A percentile compares a stretch with the other conserved stretches of the same genome.
These are phyloP conservation scores for Eubasilissa splendida DNA, from an alignment of 2,888 invertebrate genomes.

Conservation along the genomic window DNA sequence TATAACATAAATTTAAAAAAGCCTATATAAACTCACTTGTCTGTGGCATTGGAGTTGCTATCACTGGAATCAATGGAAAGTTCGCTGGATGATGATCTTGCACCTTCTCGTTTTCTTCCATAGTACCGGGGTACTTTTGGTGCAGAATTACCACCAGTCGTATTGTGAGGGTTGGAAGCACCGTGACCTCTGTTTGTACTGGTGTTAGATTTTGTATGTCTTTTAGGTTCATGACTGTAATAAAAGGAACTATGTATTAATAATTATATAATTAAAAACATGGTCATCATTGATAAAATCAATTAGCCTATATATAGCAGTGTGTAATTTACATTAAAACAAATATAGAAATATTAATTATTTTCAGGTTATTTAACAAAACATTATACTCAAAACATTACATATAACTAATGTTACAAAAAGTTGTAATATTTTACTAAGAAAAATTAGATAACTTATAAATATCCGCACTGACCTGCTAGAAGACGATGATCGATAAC, in stretches of 20 bases:
- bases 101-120: conserved; percentile 68
- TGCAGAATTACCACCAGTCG: neutral
- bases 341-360: too few relatives aligned
- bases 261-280: too few relatives aligned
- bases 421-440: neutral
- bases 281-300: too few relatives aligned
- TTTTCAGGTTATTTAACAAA: too few relatives aligned
- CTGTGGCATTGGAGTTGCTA: conserved; percentile 58
- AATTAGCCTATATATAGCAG: too few relatives aligned
- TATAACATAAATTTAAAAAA: neutral
- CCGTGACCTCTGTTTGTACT: conserved; percentile 21
- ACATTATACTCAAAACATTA: too few relatives aligned
- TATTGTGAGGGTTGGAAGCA: neutral
- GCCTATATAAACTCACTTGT: conserved; percentile 50
- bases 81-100: conserved; percentile 69
- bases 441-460: neutral
- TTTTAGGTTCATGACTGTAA: conserved; percentile 13
- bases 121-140: conserved; percentile 67
- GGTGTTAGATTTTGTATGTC: conserved; percentile 16
- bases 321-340: too few relatives aligned
- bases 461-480: conserved; percentile 43
- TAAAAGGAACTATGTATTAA: too few relatives aligned
- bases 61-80: conserved; percentile 67
- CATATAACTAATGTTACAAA: neutral
- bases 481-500: conserved; percentile 39